Evolutionary conservation across 2,888 invertebrate species (phyloP).

Genomic region (Drosophila kanekoi): DNA sequence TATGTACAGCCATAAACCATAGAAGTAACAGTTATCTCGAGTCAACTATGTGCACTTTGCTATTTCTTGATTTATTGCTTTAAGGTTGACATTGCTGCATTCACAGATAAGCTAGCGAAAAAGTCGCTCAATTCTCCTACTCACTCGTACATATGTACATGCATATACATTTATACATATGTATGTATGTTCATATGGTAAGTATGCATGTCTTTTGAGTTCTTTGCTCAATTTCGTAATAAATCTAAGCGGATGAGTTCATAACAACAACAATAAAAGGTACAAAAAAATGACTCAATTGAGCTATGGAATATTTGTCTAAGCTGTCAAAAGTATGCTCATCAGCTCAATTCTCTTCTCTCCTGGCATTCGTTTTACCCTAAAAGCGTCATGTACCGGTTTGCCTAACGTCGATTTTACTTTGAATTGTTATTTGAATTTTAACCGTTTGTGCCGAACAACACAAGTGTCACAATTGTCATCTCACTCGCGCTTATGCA

Average conservation of each 20-base stretch:
- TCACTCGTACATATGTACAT: neutral
- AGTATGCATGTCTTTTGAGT: neutral
- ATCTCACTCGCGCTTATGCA: conserved; percentile 48
- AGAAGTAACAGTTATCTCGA: conserved; percentile 37
- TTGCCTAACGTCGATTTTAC: conserved; percentile 47
- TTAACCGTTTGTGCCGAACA: conserved; percentile 58
- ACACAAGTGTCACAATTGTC: conserved; percentile 36
- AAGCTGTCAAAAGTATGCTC: conserved; percentile 44
- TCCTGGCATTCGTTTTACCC: neutral
- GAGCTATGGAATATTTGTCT: conserved; percentile 30
- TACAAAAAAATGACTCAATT: conserved; percentile 31
- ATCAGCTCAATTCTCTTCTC: conserved; percentile 17
- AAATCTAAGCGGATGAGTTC: conserved; percentile 56
- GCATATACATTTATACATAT: too few relatives aligned
- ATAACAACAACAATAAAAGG: conserved; percentile 48
- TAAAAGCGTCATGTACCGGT: conserved; percentile 43
- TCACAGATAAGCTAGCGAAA: conserved; percentile 33
- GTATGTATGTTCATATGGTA: neutral
- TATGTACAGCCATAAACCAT: conserved; percentile 4
- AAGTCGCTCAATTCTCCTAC: conserved; percentile 1
- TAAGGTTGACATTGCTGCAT: conserved; percentile 5
- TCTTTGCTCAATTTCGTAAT: conserved; percentile 11
- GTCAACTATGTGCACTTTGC: conserved; percentile 18
- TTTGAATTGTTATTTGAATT: conserved; percentile 63
- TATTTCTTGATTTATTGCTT: conserved; percentile 38